Conservation (phyloP, 2,888 invertebrate species). For the Drosophila neutralis region DNA sequence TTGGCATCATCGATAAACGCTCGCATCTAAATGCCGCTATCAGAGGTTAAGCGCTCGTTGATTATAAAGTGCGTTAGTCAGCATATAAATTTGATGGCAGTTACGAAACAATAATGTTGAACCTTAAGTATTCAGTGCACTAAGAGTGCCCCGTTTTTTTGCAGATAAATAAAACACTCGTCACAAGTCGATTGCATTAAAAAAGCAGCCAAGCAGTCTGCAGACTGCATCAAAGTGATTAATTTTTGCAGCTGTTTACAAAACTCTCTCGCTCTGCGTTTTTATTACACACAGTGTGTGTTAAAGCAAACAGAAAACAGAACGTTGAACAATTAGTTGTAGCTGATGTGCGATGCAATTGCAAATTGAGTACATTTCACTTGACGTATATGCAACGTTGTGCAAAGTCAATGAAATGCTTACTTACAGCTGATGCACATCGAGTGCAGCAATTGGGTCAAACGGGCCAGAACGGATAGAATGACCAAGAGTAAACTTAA, state of each 20-base stretch:
- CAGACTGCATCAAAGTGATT: slow-evolving; percentile 31
- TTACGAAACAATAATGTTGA: slow-evolving; percentile 36
- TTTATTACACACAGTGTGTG: slow-evolving; percentile 33
- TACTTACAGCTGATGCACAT: neutral
- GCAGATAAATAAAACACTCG: slow-evolving; percentile 21
- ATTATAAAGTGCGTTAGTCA: slow-evolving; percentile 77
- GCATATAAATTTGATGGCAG: slow-evolving; percentile 62
- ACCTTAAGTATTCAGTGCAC: neutral
- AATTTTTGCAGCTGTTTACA: slow-evolving; percentile 21
- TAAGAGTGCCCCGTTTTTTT: neutral
- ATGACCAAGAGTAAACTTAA: slow-evolving; percentile 52
- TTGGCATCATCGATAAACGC: slow-evolving; percentile 57
- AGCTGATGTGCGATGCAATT: slow-evolving; percentile 8
- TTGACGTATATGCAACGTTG: slow-evolving; percentile 36
- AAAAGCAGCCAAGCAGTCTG: slow-evolving; percentile 13
- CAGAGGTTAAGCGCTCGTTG: slow-evolving; percentile 63
- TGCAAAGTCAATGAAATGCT: slow-evolving; percentile 4
- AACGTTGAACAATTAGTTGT: slow-evolving; percentile 28
- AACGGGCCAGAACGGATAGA: neutral
- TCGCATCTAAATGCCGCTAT: slow-evolving; percentile 63
- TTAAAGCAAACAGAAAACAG: slow-evolving; percentile 6
- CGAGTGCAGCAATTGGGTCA: neutral
- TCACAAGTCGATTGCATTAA: slow-evolving; percentile 10
- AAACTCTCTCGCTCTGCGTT: slow-evolving; percentile 13
- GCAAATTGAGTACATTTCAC: slow-evolving; percentile 21